Evolutionary conservation across 1,140 invertebrate species (phyloP).

Genomic region (Diprion similis): DNA sequence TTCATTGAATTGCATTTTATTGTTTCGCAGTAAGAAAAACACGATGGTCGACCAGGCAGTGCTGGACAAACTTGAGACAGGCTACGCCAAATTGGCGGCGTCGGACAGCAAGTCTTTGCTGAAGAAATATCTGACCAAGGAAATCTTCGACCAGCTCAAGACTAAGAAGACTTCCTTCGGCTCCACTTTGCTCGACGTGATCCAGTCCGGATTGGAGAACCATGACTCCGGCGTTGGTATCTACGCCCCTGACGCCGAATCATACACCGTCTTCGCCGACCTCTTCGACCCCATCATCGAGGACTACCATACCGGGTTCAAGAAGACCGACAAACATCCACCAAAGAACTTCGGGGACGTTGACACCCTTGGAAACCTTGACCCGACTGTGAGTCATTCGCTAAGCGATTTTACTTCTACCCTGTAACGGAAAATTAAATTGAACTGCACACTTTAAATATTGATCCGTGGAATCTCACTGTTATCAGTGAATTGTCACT

Average conservation of each 20-base stretch:
- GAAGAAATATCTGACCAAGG: conserved; percentile 92
- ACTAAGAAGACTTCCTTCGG: conserved; percentile 91
- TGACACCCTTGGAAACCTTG: conserved; percentile 86
- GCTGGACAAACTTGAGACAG: conserved; percentile 88
- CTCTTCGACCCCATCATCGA: conserved; percentile 97
- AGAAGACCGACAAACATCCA: conserved; percentile 92
- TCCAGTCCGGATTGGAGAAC: conserved; percentile 92
- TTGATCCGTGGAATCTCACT: too few species aligned
- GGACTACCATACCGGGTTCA: conserved; percentile 94
- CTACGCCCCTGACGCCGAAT: conserved; percentile 94
- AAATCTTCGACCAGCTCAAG: conserved; percentile 90
- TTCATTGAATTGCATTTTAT: conserved; percentile 19
- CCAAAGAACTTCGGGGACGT: conserved; percentile 93
- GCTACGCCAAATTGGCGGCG: conserved; percentile 84
- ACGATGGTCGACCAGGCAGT: conserved; percentile 87
- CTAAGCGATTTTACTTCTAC: neutral
- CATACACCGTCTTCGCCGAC: conserved; percentile 89
- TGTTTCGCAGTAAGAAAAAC: conserved; percentile 69
- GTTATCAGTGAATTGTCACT: too few species aligned
- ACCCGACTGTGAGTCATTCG: conserved; percentile 72
- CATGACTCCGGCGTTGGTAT: conserved; percentile 92
- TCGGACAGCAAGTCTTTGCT: conserved; percentile 93
- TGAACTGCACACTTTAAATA: too few species aligned
- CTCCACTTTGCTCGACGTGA: conserved; percentile 88
- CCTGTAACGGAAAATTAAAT: too few species aligned